Evolutionary conservation across 2,797 vertebrate species (phyloP).

Genomic region (Betta splendens): DNA sequence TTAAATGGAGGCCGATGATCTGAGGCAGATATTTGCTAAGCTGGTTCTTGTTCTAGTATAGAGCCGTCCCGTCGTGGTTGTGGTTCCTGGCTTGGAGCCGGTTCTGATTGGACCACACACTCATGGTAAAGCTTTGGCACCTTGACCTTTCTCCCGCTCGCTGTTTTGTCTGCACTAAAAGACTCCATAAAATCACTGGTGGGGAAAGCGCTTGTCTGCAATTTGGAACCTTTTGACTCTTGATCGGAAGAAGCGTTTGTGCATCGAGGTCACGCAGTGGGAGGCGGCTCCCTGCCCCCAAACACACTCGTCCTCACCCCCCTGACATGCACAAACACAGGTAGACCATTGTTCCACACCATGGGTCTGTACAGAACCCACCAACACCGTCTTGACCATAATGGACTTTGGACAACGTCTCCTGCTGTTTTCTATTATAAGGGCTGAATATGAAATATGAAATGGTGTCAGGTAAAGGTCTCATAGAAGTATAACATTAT

Average conservation of each 20-base stretch:
- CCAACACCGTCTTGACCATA: slow-evolving; percentile 40
- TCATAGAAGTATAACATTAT: not conserved
- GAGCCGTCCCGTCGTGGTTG: slow-evolving; percentile 7
- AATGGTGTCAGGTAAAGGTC: not conserved
- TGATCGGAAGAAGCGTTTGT: slow-evolving; percentile 23
- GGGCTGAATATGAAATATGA: slow-evolving; percentile 26
- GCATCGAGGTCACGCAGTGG: slow-evolving; percentile 35
- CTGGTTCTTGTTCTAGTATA: not conserved
- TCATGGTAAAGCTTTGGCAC: slow-evolving; percentile 49
- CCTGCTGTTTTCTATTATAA: not conserved
- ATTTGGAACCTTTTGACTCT: slow-evolving; percentile 36
- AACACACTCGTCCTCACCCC: slow-evolving; percentile 4
- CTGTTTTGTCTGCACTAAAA: slow-evolving; percentile 32
- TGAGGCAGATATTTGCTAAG: slow-evolving; percentile 1
- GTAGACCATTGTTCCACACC: slow-evolving; percentile 23
- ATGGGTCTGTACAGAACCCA: slow-evolving; percentile 7
- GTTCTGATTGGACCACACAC: slow-evolving; percentile 8
- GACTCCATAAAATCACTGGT: slow-evolving; percentile 22
- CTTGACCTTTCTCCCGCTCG: slow-evolving; percentile 47
- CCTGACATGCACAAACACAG: too few relatives aligned
- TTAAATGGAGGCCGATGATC: slow-evolving; percentile 1
- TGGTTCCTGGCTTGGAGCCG: slow-evolving; percentile 24
- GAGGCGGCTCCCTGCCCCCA: slow-evolving; percentile 17
- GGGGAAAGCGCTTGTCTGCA: slow-evolving; percentile 11
- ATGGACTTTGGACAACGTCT: slow-evolving; percentile 30